Base-by-base conservation (phyloP, 2,888 invertebrate genomes). In the Drosophila incognita region DNA sequence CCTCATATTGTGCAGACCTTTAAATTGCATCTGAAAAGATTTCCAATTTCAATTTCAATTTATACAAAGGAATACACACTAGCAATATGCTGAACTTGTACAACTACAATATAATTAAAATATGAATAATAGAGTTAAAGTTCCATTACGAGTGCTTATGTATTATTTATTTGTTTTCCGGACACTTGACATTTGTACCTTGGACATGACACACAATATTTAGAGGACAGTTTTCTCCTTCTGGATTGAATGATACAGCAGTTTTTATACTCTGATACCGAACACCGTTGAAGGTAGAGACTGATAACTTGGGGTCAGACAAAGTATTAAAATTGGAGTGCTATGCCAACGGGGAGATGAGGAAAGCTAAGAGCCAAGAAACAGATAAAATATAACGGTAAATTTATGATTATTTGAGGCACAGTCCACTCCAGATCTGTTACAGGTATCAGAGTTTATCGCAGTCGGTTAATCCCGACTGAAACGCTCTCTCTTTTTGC, bases 241-340 rank as follows among this genome's bases (percentile, higher is more conserved):
- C 6, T 36, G 13, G 7, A 36, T 54, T 36, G 18, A 38, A 49
- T 76, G 67, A 76, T 21, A 8, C 11, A 33, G 46, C 78, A 68
- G 2, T 8, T 67, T 36, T 24, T 24, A 46, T 46, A 15, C 24
- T 24, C 24, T 15, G 24, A 24, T 46, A 7, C 7, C 15, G 7
- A 21, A 21, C 13, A 7, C 0, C 3, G 0, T 21, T 46, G 13
- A 15, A 2, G 8, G 1, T 8, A 24, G 4, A 15, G 4, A 46
- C 7, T 15, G 8, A 4, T 24, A 7, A 13, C 6, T n/a, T 11
- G 13, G 21, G 24, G 4, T 24, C 46, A 46, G 4, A 46, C 1
- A 46, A 13, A 15, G 7, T 8, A 8, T 15, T 46, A 0, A 13
- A 21, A 11, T 21, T 7, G 1, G 1, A 13, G 21, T 42, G 11